Base-by-base conservation (phyloP, 2,888 invertebrate species). In the Drosophila sordidula region DNA sequence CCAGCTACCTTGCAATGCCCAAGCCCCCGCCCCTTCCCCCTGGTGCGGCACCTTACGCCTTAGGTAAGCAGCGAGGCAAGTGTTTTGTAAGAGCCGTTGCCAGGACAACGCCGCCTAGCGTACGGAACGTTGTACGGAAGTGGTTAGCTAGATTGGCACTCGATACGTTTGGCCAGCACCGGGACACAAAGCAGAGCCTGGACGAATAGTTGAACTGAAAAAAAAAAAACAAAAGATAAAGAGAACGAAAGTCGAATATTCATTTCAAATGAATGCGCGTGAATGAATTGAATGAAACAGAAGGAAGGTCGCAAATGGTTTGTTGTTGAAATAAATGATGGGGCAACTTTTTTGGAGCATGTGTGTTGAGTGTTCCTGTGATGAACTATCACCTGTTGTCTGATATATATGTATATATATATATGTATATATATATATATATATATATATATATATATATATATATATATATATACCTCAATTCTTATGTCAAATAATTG, bases 81-180 rank as follows among this genome's bases (percentile, higher is more conserved):
- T 74, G 74, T 74, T 69, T 74, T 46, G 74, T 34, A 64, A 39
- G 64, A 42, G n/a, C 34, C 58, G 74, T 74, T 59, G 57, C 59
- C 74, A 74, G 6, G 59, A 49, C 52, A 74, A 74, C 73, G 42
- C 6, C 38, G 22, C 16, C 26, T 9, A 34, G 12, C 65, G 11
- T 18, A 29, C 26, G 67, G 18, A 50, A 29, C 26, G 26, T 26
- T 8, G 29, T 29, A 29, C 8, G 34, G 8, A 44, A 59, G 64
- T 55, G 45, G 39, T 44, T 32, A 14, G 34, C 62, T 58, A 32
- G 63, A 73, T 68, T 73, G n/a, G 44, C 18, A 25, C 54, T 12
- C 14, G 12, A 45, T 14, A 14, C 18, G 26, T 11, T 16, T 14
- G 12, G 18, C 11, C 34, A 34, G 26, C 26, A 26, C 6, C 29